Evolutionary conservation across 2,113 vertebrate species (phyloP), one percentile per base, ranked within the genome.

Genomic region (Uropsilus gracilis): DNA sequence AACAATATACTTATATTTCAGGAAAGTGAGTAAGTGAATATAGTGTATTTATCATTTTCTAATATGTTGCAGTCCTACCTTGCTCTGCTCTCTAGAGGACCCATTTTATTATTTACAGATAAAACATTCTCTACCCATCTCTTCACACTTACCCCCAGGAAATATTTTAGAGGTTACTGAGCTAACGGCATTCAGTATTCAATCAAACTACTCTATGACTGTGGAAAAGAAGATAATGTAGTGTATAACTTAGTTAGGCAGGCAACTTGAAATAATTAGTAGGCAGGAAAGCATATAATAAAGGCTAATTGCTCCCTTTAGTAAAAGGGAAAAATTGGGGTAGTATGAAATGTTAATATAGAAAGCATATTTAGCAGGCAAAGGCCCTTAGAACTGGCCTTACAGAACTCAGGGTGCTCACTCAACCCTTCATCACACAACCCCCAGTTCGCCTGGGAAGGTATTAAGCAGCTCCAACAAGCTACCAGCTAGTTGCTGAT

Each of bases 131-230:
- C 75, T 50, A 2, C 50, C 46, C 20, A 34, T 77, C 20, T 92
- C 48, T 26, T 77, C 42, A 75, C 32, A 28, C 2, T 44, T 16
- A 14, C 11, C 4, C 44, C 34, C 50, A 83, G 42, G 66, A 93
- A 39, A 39, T 57, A 11, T 32, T 59, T 75, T 34, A 69, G 66
- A 69, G 32, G 4, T 68, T 68, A n/a, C 81, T 83, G 48, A 93
- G 66, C 69, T 73, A n/a, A 66, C 84, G 34, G 61, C 92, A 87
- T 77, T 91, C 18, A 24, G 61, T 90, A 87, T 77, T 91, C 18
- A 24, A 1, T 90, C 20, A 75, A 89, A 32, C 42, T 53, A 34
- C 42, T 61, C 0, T 86, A 64, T 46, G 34, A 11, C 77, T 91
- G 34, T 39, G 11, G 46, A n/a, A 44, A 81, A 46, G 44, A 90